A percentile compares a stretch with the other conserved stretches of the same genome.
Evolutionary conservation across 1,140 invertebrate species (phyloP).

Genomic region (Sipha flava): DNA sequence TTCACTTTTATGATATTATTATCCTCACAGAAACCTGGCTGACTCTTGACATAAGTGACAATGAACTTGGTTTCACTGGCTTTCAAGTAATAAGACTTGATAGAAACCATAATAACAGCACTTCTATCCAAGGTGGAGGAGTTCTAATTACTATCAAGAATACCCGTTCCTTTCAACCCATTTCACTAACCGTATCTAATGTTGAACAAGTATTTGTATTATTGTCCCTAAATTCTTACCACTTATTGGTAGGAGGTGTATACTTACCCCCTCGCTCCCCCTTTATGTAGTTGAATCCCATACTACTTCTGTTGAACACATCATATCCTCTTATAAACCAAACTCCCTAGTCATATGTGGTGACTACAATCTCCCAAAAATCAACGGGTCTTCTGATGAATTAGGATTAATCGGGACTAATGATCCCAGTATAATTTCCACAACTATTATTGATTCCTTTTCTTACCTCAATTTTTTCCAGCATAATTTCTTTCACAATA

Average conservation of each 20-base stretch:
- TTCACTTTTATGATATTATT: neutral
- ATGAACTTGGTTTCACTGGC: neutral
- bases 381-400: neutral
- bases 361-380: neutral
- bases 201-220: neutral
- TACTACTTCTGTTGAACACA: neutral
- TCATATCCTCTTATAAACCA: neutral
- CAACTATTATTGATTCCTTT: no score
- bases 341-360: neutral
- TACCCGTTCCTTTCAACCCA: neutral
- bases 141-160: neutral
- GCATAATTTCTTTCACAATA: no score
- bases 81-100: neutral
- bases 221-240: neutral
- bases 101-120: neutral
- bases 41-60: neutral
- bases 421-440: no score
- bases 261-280: neutral
- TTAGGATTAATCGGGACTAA: no score
- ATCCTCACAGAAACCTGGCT: neutral
- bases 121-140: neutral
- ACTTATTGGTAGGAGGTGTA: neutral
- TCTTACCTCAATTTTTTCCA: no score
- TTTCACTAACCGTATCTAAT: neutral
- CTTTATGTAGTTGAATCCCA: neutral